Base-by-base conservation (phyloP, 1,140 invertebrate species). In the Drosophila nigrodunni region DNA sequence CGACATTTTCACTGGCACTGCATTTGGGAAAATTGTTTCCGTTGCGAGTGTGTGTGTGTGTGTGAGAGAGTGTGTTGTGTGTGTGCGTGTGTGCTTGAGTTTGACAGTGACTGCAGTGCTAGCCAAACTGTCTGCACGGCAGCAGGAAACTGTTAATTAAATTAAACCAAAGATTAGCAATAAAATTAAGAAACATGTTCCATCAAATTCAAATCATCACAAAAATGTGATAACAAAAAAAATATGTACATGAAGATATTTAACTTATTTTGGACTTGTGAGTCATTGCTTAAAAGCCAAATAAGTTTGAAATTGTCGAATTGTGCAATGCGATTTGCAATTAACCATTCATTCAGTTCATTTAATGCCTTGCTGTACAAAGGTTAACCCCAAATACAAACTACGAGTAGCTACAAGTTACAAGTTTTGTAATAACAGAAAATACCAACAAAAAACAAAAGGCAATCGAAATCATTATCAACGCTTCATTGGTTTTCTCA, bases 1-100 rank as follows among this genome's bases (percentile, higher is more conserved):
- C 66, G 47, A 61, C 76, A 77, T 80, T 82, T 83, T 77, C 74
- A 83, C 77, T 67, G 18, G 57, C 57, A 60, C 49, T 52, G 34
- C 55, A 72, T 71, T 89, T 85, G 75, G 75, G 72, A 74, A 89
- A 90, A 90, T 83, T 78, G 80, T 91, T 90, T 90, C 88, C 88
- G 88, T 88, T 90, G 79, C 50, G 50, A 65, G 68, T 41, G 34
- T 57, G 9, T 39, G 30, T 25, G 41, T 43, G 49, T 30, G 9
- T 25, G 18, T 13, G 18, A 43, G 10, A 8, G 9, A 37, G 13
- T 30, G 39, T 34, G 18, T 18, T 18, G 18, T n/a, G n/a, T n/a
- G n/a, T n/a, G n/a, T n/a, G n/a, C n/a, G n/a, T n/a, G n/a, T 21
- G 18, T 7, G 44, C 34, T 21, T 21, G 18, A 69, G 67, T 71